These are phyloP conservation scores for Cheilosia impressa DNA, from an alignment of 2,888 invertebrate genomes.

Conservation along the genomic window DNA sequence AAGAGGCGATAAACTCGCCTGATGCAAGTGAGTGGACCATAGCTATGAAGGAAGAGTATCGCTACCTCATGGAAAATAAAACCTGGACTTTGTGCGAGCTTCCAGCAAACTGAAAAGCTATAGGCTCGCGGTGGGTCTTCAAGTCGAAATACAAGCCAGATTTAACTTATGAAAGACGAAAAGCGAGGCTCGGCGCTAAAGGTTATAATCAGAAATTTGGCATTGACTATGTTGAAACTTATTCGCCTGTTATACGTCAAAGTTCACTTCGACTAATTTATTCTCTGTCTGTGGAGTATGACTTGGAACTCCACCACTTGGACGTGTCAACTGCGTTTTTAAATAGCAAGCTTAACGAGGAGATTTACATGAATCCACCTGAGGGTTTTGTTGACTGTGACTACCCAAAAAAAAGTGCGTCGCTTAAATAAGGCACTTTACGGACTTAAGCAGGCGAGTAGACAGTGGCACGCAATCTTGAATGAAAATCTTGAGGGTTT, in stretches of 20 bases:
- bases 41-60: constrained; percentile 76
- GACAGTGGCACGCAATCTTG: constrained; percentile 18
- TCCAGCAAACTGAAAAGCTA: too few relatives aligned
- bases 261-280: constrained; percentile 31
- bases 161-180: constrained; percentile 36
- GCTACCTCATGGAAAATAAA: constrained; percentile 67
- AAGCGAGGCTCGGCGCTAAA: constrained; percentile 50
- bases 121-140: constrained; percentile 31
- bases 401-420: constrained; percentile 18
- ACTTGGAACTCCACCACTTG: constrained; percentile 31
- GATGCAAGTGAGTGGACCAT: constrained; percentile 14
- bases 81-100: constrained; percentile 69
- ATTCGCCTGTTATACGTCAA: constrained; percentile 26
- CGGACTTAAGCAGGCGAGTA: constrained; percentile 48
- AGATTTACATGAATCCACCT: too few relatives aligned
- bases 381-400: neutral
- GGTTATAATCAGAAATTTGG: constrained; percentile 27
- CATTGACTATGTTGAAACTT: constrained; percentile 25
- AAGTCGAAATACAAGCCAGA: constrained; percentile 40
- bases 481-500: too few relatives aligned
- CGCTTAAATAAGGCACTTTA: constrained; percentile 27
- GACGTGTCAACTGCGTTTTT: constrained; percentile 44
- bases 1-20: constrained; percentile 27
- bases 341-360: neutral
- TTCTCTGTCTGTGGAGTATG: constrained; percentile 35